Conservation (phyloP, 1,140 invertebrate genomes). For the Macrotrachela quadricornifera region DNA sequence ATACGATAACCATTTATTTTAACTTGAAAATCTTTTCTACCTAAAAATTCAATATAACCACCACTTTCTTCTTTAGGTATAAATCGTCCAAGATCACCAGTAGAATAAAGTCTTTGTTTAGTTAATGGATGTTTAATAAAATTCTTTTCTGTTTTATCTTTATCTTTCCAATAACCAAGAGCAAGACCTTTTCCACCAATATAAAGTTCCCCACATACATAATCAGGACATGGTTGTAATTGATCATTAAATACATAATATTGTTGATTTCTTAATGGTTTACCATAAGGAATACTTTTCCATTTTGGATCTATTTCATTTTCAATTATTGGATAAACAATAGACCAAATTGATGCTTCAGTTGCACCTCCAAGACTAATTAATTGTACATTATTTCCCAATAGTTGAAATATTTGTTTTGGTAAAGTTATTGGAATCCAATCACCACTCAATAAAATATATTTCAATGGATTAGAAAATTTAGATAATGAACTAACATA, state of each 20-base stretch:
- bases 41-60: not conserved
- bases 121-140: not conserved
- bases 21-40: not conserved
- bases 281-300: not conserved
- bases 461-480: not conserved
- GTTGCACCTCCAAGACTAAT: not conserved
- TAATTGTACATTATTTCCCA: not conserved
- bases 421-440: not conserved
- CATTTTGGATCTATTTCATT: not conserved
- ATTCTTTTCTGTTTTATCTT: not conserved
- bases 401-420: not conserved
- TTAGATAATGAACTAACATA: not conserved
- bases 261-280: not conserved
- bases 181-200: not conserved
- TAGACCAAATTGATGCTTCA: not conserved
- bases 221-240: not conserved
- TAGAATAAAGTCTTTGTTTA: not conserved
- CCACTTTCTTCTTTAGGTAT: too few relatives aligned
- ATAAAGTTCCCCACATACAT: not conserved
- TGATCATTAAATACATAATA: not conserved
- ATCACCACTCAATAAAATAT: not conserved
- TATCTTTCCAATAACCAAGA: not conserved
- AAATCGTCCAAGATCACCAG: not conserved
- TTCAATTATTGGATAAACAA: not conserved
- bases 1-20: not conserved